phyloP scores from a whole-genome alignment of 1,140 invertebrate genomes.

The Leptinotarsa texana region DNA sequence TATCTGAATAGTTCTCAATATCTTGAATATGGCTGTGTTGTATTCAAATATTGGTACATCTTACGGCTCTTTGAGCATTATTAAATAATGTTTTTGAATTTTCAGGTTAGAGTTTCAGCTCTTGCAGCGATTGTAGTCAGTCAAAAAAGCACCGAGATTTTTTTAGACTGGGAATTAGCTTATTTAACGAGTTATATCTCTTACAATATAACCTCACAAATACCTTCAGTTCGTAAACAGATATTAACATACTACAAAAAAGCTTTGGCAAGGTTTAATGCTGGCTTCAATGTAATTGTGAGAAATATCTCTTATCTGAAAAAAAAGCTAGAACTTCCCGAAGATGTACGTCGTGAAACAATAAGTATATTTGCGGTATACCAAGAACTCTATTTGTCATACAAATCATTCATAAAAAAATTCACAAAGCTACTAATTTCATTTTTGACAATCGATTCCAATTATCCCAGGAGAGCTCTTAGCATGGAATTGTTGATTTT shows the following conservation, averaged over 20 bases:
- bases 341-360: not conserved
- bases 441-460: conserved; percentile 40
- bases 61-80: too few species aligned
- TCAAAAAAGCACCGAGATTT: conserved; percentile 71
- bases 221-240: conserved; percentile 65
- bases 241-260: conserved; percentile 67
- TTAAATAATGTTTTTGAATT: conserved; percentile 10
- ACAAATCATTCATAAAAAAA: conserved; percentile 37
- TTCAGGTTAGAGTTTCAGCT: conserved; percentile 59
- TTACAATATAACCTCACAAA: conserved; percentile 74
- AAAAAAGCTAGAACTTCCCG: conserved; percentile 17
- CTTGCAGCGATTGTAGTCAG: conserved; percentile 76
- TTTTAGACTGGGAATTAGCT: conserved; percentile 66
- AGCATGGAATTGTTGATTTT: conserved; percentile 38
- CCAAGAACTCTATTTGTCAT: conserved; percentile 36
- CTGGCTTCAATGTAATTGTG: conserved; percentile 38
- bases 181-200: conserved; percentile 69
- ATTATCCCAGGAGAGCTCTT: conserved; percentile 38
- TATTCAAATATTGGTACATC: not conserved
- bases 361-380: conserved; percentile 31
- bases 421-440: conserved; percentile 35
- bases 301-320: conserved; percentile 34
- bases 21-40: too few species aligned
- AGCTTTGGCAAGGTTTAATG: conserved; percentile 56
- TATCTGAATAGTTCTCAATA: not conserved